Percentiles rank a stretch among this genome's conserved stretches.
Conservation (phyloP, 2,888 invertebrate genomes). For the Scaptomyza parva region DNA sequence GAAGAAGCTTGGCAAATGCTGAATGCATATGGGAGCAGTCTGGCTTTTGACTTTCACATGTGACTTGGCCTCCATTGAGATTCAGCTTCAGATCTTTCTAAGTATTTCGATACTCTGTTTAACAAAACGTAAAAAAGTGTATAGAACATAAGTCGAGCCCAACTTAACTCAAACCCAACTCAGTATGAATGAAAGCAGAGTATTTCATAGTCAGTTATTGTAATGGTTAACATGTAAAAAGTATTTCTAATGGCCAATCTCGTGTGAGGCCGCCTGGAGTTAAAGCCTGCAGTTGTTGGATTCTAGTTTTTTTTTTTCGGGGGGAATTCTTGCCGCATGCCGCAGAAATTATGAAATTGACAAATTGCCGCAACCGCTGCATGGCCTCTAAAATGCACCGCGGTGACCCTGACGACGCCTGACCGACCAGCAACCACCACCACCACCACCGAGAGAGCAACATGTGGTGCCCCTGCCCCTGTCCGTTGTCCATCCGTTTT, state of each 20-base stretch:
- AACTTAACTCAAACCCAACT: not conserved
- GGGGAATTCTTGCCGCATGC: constrained; percentile 59
- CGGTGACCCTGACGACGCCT: constrained; percentile 67
- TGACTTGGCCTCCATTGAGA: constrained; percentile 55
- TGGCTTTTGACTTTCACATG: constrained; percentile 64
- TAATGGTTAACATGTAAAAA: not conserved
- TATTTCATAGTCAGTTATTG: not conserved
- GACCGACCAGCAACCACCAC: constrained; percentile 35
- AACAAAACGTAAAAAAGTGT: not conserved
- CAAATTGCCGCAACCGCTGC: constrained; percentile 77
- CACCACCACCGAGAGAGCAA: too few relatives aligned
- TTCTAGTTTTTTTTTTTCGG: constrained; percentile 5
- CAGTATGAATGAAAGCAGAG: not conserved
- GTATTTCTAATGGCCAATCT: constrained; percentile 37
- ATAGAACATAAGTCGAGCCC: too few relatives aligned
- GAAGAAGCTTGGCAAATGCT: constrained; percentile 1
- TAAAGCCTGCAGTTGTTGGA: constrained; percentile 28
- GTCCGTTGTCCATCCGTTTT: constrained; percentile 15
- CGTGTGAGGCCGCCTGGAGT: constrained; percentile 47
- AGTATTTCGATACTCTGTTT: constrained; percentile 25
- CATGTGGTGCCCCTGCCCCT: constrained; percentile 26
- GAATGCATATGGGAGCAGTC: constrained; percentile 42
- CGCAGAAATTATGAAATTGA: constrained; percentile 80
- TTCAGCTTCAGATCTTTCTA: constrained; percentile 40
- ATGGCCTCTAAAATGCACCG: constrained; percentile 51